These are phyloP conservation scores for Sinelater perroti DNA, from an alignment of 2,888 invertebrate species.

Conservation along the genomic window DNA sequence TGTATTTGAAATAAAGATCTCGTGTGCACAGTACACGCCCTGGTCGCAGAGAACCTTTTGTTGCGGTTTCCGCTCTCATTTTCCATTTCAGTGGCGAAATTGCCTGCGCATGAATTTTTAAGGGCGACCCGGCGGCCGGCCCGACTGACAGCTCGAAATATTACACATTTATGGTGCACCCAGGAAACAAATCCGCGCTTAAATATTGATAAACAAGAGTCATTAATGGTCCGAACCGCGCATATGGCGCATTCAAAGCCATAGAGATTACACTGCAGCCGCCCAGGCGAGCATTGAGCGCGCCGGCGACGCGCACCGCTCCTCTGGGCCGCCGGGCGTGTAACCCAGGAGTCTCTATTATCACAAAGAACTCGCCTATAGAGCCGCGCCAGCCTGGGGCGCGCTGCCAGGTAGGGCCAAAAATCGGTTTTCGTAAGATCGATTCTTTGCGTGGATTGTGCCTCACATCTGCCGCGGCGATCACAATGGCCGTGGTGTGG, in stretches of 20 bases:
- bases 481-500: too few species aligned
- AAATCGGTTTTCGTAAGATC: constrained; percentile 7
- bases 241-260: constrained; percentile 39
- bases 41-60: too few species aligned
- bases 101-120: too few species aligned
- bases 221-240: constrained; percentile 37
- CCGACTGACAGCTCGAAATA: too few species aligned
- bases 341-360: constrained; percentile 45
- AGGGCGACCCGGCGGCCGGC: too few species aligned
- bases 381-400: constrained; percentile 22
- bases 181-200: constrained; percentile 11
- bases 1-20: too few species aligned
- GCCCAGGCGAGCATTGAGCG: constrained; percentile 20
- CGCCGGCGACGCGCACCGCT: constrained; percentile 18
- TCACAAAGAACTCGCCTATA: constrained; percentile 39
- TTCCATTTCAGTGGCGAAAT: too few species aligned
- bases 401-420: constrained; percentile 29
- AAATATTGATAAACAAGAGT: constrained; percentile 37
- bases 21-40: too few species aligned
- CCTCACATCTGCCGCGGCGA: constrained; percentile 24
- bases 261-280: constrained; percentile 37
- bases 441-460: constrained; percentile 15
- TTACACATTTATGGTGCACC: constrained; percentile 1
- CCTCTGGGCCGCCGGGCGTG: constrained; percentile 39
- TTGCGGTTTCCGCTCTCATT: too few species aligned